phyloP scores from a whole-genome alignment of 2,888 invertebrate genomes.

The Ctena decussata region DNA sequence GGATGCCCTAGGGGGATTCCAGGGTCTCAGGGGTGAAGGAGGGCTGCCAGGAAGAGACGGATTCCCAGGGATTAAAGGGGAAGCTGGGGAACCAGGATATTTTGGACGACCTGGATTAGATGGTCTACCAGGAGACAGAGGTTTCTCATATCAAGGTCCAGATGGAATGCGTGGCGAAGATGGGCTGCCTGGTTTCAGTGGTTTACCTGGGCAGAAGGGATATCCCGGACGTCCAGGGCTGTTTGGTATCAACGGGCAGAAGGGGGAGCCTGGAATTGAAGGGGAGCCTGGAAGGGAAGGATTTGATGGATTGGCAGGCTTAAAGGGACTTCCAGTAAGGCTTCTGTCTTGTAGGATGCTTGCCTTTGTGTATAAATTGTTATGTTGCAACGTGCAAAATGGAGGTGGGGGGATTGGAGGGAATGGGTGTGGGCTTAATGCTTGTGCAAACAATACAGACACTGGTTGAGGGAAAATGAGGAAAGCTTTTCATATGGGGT shows the following conservation, averaged over 20 bases:
- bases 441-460: too few relatives aligned
- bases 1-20: slow-evolving; percentile 35
- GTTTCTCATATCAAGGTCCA: slow-evolving; percentile 57
- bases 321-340: slow-evolving; percentile 60
- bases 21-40: slow-evolving; percentile 57
- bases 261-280: slow-evolving; percentile 59
- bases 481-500: too few relatives aligned
- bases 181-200: slow-evolving; percentile 87
- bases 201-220: slow-evolving; percentile 55
- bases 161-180: slow-evolving; percentile 67
- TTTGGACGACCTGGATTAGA: slow-evolving; percentile 68
- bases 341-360: too few relatives aligned
- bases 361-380: too few relatives aligned
- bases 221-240: slow-evolving; percentile 74
- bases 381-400: too few relatives aligned
- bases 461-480: too few relatives aligned
- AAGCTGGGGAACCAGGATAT: slow-evolving; percentile 39
- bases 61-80: slow-evolving; percentile 34
- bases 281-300: slow-evolving; percentile 63
- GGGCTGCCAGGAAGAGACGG: slow-evolving; percentile 53
- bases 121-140: slow-evolving; percentile 75
- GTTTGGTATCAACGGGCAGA: slow-evolving; percentile 55
- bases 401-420: too few relatives aligned
- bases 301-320: slow-evolving; percentile 56
- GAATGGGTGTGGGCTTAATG: too few relatives aligned